Base-by-base conservation (phyloP, 2,113 vertebrate species). In the Plestiodon gilberti region DNA sequence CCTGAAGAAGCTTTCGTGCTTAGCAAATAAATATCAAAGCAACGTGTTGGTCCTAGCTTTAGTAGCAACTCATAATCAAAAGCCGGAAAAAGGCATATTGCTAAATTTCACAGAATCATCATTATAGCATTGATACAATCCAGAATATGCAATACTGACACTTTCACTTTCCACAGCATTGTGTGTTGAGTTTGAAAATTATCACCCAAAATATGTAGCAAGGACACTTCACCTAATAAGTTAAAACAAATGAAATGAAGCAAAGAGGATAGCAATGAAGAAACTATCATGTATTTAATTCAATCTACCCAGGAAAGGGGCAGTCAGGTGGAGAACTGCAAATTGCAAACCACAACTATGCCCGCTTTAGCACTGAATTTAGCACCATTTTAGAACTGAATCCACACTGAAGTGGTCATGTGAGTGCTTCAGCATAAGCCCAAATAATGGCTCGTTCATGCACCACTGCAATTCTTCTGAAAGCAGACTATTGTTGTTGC, bases 101-200 rank as follows among this genome's bases (percentile, higher is more conserved):
- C 33, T 90, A 89, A 38, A 65, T 88, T 93, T 95, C 82, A 86
- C 6, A 28, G 14, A 69, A 25, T 82, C 80, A 18, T 48, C 4
- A 67, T 67, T 67, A 67, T 30, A n/a, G 38, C 15, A 22, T 43
- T 82, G 61, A 83, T n/a, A 77, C 87, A 89, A 73, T 2, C 0
- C 48, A 82, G 25, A 14, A 59, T 80, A 17, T 43, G 55, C 78
- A 17, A 75, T 78, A 85, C 30, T 81, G 88, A 93, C 89, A 83
- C 2, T 83, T 91, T 82, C 1, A 1, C 33, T 92, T 84, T 4
- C 14, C 71, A 82, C 6, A 38, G 1, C 2, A 77, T 82, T 88
- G 15, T 77, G 3, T 1, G 15, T 14, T 69, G n/a, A 90, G 23
- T 62, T 89, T 55, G 67, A 23, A 35, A 67, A 3, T 77, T 55